Percentiles rank a stretch among this genome's conserved stretches.
phyloP scores from a whole-genome alignment of 2,113 vertebrate genomes.

The Puma concolor region DNA sequence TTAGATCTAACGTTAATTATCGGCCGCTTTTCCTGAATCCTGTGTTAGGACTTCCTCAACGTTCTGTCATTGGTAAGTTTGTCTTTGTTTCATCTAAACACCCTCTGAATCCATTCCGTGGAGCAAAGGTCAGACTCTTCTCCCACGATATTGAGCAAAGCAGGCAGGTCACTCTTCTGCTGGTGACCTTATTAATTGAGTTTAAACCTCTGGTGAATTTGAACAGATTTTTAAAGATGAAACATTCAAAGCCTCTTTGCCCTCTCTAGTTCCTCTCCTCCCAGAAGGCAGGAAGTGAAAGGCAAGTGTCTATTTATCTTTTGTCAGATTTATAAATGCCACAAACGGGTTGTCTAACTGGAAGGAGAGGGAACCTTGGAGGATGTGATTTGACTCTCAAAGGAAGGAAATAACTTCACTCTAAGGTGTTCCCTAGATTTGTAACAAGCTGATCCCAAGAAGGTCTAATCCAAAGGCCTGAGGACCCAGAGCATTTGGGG shows the following conservation, averaged over 20 bases:
- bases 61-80: not conserved
- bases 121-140: constrained; percentile 20
- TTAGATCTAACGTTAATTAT: not conserved
- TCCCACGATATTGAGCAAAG: constrained; percentile 41
- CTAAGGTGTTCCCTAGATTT: not conserved
- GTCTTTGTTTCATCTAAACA: not conserved
- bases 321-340: not conserved
- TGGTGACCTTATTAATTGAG: constrained; percentile 67
- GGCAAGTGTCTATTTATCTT: constrained; percentile 36
- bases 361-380: not conserved
- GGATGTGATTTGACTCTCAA: not conserved
- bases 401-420: not conserved
- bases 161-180: constrained; percentile 36
- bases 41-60: not conserved
- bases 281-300: not conserved
- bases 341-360: not conserved
- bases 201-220: constrained; percentile 65
- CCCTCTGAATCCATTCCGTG: not conserved
- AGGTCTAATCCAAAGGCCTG: not conserved
- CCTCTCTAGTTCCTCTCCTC: not conserved
- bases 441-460: not conserved
- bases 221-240: constrained; percentile 30
- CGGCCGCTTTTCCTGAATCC: not conserved
- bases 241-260: constrained; percentile 49
- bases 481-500: not conserved